phyloP scores from a whole-genome alignment of 2,113 vertebrate genomes.

The Myrmecophaga tridactyla region DNA sequence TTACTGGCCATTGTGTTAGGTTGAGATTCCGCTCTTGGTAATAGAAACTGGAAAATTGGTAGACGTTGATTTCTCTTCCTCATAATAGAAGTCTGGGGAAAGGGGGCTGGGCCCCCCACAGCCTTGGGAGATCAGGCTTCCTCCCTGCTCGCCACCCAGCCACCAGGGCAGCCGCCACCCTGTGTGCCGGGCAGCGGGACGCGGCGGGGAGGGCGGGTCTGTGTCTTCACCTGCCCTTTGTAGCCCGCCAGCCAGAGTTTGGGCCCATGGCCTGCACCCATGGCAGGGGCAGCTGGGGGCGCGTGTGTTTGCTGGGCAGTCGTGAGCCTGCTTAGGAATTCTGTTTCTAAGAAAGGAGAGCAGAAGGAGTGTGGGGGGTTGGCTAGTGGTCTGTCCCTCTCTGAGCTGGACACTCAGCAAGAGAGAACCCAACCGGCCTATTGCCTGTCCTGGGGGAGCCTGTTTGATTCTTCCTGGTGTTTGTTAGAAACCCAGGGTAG shows the following conservation, averaged over 20 bases:
- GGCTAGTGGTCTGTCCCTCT: background rate
- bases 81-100: background rate
- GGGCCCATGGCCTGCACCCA: no score
- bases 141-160: background rate
- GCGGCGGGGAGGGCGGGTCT: background rate
- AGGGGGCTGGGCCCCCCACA: background rate
- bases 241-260: no score
- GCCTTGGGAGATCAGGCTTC: background rate
- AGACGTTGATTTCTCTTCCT: background rate
- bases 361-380: no score
- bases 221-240: no score
- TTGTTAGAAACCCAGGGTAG: background rate
- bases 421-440: fast-evolving
- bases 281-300: no score
- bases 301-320: background rate
- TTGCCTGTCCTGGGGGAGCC: background rate
- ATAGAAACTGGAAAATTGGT: background rate
- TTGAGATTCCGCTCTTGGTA: background rate
- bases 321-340: background rate
- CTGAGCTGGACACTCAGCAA: background rate
- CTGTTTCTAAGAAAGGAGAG: no score
- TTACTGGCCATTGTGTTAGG: background rate
- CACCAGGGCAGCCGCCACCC: background rate
- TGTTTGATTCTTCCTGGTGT: background rate
- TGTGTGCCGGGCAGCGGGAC: background rate